phyloP scores from a whole-genome alignment of 2,113 vertebrate species.

The Sebastes fasciatus region DNA sequence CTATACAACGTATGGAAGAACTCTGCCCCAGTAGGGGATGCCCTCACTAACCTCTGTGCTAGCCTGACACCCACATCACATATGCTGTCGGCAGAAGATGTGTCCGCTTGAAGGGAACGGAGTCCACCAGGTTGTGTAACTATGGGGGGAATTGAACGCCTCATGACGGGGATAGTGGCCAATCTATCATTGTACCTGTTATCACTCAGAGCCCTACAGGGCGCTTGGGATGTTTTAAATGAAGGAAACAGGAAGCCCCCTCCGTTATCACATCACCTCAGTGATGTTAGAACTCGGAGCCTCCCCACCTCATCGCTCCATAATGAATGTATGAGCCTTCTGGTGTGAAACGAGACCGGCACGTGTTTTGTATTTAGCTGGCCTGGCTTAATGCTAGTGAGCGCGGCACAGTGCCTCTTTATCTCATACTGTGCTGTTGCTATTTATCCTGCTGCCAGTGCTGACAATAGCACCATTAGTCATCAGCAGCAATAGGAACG shows the following conservation, averaged over 20 bases:
- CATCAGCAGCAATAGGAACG: constrained; percentile 60
- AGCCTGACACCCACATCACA: not conserved
- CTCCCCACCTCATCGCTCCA: constrained; percentile 58
- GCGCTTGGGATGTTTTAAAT: constrained; percentile 35
- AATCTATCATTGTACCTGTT: constrained; percentile 40
- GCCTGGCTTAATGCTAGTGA: constrained; percentile 56
- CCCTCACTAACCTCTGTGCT: constrained; percentile 1
- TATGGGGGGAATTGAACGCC: not conserved
- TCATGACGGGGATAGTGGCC: constrained; percentile 7
- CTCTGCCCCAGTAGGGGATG: not conserved
- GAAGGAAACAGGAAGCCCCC: constrained; percentile 38
- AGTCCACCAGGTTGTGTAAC: not conserved
- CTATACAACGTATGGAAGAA: not conserved
- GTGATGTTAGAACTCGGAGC: constrained; percentile 23
- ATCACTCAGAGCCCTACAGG: constrained; percentile 32
- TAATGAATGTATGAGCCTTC: constrained; percentile 69
- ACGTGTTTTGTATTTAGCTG: constrained; percentile 74
- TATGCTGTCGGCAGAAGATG: not conserved
- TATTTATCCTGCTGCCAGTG: constrained; percentile 84
- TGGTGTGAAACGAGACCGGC: constrained; percentile 56
- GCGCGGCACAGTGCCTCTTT: constrained; percentile 68
- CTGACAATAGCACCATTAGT: constrained; percentile 81
- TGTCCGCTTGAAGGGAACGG: not conserved
- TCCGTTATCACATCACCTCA: constrained; percentile 57
- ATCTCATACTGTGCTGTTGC: constrained; percentile 76